A percentile compares a stretch with the other conserved stretches of the same genome.
Conservation (phyloP, 2,888 invertebrate species). For the Campoplex nolae region DNA sequence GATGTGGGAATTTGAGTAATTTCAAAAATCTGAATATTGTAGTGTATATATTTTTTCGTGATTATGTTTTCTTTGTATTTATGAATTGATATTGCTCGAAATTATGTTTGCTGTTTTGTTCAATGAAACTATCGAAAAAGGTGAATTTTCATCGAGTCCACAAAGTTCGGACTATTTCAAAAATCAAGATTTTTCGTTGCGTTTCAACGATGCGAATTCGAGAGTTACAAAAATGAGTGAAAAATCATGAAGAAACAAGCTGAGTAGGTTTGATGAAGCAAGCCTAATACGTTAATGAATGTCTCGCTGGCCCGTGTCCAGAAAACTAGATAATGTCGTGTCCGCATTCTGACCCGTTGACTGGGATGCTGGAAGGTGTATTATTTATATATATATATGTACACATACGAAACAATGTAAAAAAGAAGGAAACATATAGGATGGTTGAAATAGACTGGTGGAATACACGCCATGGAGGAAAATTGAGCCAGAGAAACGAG, state of each 20-base stretch:
- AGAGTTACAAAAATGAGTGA: neutral
- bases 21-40: too few species aligned
- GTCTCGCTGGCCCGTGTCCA: slow-evolving; percentile 68
- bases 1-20: too few species aligned
- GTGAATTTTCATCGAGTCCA: neutral
- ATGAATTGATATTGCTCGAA: neutral
- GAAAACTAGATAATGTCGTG: slow-evolving; percentile 66
- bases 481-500: slow-evolving; percentile 58
- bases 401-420: slow-evolving; percentile 42
- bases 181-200: neutral
- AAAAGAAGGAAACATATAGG: slow-evolving; percentile 47
- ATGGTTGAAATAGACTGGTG: slow-evolving; percentile 51
- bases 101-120: neutral
- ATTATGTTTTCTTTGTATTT: too few species aligned
- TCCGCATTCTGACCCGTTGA: slow-evolving; percentile 69
- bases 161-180: neutral
- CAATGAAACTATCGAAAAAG: neutral
- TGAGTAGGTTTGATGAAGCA: neutral
- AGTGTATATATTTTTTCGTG: too few species aligned
- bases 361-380: slow-evolving; percentile 60
- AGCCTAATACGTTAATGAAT: slow-evolving; percentile 18
- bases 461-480: slow-evolving; percentile 60
- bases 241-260: neutral
- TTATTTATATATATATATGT: slow-evolving; percentile 5
- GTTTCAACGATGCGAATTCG: neutral